Evolutionary conservation across 2,888 invertebrate species (phyloP).

Genomic region (Xylota sylvarum): DNA sequence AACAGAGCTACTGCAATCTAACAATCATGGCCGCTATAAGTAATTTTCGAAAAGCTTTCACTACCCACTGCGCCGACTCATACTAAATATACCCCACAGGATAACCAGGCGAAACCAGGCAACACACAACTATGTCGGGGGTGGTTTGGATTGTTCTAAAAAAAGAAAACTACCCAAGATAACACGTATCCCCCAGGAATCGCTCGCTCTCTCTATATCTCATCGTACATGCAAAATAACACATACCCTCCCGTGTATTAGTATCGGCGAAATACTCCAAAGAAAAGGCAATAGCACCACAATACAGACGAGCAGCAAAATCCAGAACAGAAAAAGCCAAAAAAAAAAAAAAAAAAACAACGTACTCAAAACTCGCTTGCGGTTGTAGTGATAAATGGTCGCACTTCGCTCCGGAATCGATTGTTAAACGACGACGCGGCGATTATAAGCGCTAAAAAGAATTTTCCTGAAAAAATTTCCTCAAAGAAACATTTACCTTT

Average conservation of each 20-base stretch:
- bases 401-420: constrained; percentile 75
- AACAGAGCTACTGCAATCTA: constrained; percentile 44
- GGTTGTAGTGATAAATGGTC: constrained; percentile 76
- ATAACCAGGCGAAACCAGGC: constrained; percentile 68
- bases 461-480: constrained; percentile 45
- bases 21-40: constrained; percentile 62
- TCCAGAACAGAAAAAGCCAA: constrained; percentile 66
- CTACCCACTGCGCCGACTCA: constrained; percentile 56
- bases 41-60: constrained; percentile 46
- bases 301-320: constrained; percentile 54
- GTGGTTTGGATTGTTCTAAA: constrained; percentile 61
- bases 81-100: constrained; percentile 67
- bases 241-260: constrained; percentile 63
- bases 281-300: constrained; percentile 47
- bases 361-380: constrained; percentile 74
- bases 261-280: constrained; percentile 61
- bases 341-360: constrained; percentile 35
- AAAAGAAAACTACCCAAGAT: constrained; percentile 64
- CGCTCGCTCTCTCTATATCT: constrained; percentile 71
- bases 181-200: constrained; percentile 77
- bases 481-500: background rate
- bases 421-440: constrained; percentile 75
- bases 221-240: constrained; percentile 64
- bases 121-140: constrained; percentile 51
- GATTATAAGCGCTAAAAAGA: constrained; percentile 67